Base-by-base conservation (phyloP, 2,797 vertebrate species). In the Crocodylus rhombifer region DNA sequence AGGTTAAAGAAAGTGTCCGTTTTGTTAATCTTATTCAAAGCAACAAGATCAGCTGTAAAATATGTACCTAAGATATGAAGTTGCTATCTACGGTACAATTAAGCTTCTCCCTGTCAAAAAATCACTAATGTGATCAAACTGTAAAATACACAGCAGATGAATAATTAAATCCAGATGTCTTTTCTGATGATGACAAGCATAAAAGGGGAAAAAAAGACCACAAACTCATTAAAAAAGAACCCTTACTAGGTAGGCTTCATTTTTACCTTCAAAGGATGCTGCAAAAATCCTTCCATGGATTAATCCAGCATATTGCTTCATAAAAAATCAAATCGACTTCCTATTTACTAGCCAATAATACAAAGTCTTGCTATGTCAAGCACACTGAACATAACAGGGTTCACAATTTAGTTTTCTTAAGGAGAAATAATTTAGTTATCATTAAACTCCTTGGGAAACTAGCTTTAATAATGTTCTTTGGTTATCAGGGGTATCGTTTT, bases 391-490 rank as follows among this genome's bases (percentile, higher is more conserved):
- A n/a, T 92, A 97, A 95, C 92, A 87, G 80, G 83, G 83, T 95
- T 95, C 85, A 92, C 56, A 90, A 77, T 97, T 93, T 96, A 80
- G 30, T 94, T 96, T 97, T 95, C 90, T 94, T 96, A 94, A 94
- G 91, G 76, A 97, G 86, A 96, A 97, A 95, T 92, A 96, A 97
- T 96, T 95, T 94, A 90, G 94, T 97, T 97, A 95, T 96, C 95
- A 92, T 97, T 98, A 97, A 97, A 93, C 80, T 97, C 89, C 93
- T 96, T 93, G 60, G 63, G 82, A 97, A 97, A 95, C 80, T 89
- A 84, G 69, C 95, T 97, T 97, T 97, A 95, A 90, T 97, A 97
- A 96, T 96, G 87, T 96, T 95, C 95, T 96, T 96, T 96, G 91
- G 84, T 97, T 98, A 97, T 97, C 94, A 89, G 63, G 89, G 58